Conservation (phyloP, 1,140 invertebrate genomes). For the Drosophila ananassae region DNA sequence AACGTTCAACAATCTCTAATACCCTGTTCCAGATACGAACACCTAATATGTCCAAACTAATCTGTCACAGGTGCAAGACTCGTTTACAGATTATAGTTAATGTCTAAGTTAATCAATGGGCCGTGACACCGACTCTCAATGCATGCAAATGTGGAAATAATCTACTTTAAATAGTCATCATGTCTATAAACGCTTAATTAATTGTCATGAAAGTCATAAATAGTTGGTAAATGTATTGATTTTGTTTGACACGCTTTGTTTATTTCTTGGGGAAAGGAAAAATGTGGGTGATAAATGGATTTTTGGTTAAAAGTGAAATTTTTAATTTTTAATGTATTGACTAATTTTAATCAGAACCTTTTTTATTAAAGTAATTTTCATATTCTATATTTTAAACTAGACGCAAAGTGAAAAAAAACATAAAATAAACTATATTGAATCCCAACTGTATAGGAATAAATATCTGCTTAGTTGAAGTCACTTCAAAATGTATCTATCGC, state of each 20-base stretch:
- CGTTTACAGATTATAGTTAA: conserved; percentile 11
- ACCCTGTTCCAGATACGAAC: conserved; percentile 17
- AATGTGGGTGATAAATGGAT: neutral
- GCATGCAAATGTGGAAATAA: conserved; percentile 35
- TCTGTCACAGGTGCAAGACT: conserved; percentile 26
- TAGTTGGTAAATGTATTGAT: conserved; percentile 7
- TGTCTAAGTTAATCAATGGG: conserved; percentile 13
- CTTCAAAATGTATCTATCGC: too few species aligned
- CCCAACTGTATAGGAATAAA: too few species aligned
- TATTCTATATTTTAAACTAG: too few species aligned
- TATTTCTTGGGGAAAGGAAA: neutral
- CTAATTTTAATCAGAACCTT: too few species aligned
- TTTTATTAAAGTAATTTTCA: too few species aligned
- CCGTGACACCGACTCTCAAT: conserved; percentile 12
- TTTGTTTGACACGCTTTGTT: conserved; percentile 2
- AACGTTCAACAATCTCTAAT: conserved; percentile 18
- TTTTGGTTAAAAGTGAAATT: too few species aligned
- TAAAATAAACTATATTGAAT: too few species aligned
- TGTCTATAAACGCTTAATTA: conserved; percentile 18
- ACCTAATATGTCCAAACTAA: conserved; percentile 18
- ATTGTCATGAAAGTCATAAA: conserved; percentile 25
- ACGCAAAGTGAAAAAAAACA: too few species aligned
- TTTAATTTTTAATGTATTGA: too few species aligned
- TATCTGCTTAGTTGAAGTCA: too few species aligned
- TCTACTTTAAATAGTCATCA: conserved; percentile 2